Conservation (phyloP, 2,113 vertebrate genomes). For the Nettapus auritus region DNA sequence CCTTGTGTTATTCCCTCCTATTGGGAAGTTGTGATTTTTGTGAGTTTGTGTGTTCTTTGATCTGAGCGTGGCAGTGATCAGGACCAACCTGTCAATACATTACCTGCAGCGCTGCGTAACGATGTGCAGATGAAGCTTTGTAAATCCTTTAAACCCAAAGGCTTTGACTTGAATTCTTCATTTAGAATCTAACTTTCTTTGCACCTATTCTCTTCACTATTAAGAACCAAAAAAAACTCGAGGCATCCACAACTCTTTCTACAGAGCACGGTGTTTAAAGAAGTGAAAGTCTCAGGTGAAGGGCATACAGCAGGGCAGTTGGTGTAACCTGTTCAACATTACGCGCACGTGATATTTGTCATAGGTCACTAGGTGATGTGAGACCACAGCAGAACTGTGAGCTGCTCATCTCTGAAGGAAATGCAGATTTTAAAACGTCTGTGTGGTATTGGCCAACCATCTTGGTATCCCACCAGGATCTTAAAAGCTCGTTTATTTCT, state of each 20-base stretch:
- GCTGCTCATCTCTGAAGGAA: neutral
- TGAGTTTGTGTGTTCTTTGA: rapidly evolving
- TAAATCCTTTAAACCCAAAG: neutral
- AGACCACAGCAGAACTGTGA: neutral
- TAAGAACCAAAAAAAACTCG: neutral
- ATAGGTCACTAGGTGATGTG: neutral
- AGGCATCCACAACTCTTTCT: neutral
- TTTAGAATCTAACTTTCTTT: neutral
- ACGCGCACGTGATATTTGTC: neutral
- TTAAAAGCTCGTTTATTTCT: neutral
- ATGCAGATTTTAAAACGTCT: neutral
- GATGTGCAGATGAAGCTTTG: neutral
- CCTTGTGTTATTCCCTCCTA: neutral
- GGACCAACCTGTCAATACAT: neutral
- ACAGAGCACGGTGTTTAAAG: neutral
- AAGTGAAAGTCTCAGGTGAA: neutral
- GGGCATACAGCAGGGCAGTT: neutral
- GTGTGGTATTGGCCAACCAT: neutral
- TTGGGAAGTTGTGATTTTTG: neutral
- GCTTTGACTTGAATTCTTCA: neutral
- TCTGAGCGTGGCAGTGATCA: neutral
- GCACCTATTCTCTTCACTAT: neutral
- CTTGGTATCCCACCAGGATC: neutral
- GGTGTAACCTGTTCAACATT: neutral
- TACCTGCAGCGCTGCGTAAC: neutral